These are phyloP conservation scores for Donacobius atricapilla DNA, from an alignment of 2,113 vertebrate species.

Conservation along the genomic window DNA sequence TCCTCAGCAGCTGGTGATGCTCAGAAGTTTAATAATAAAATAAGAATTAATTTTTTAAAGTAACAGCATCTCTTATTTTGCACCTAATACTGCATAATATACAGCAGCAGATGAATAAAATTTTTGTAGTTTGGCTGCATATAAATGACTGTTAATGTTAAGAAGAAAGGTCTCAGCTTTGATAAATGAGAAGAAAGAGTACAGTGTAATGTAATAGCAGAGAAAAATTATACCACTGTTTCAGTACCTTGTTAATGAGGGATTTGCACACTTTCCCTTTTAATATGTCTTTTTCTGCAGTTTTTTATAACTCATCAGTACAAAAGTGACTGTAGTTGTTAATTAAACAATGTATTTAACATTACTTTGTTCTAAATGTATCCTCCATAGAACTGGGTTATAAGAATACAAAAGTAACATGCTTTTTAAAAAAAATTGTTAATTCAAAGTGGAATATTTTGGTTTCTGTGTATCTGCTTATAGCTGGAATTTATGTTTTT, in stretches of 20 bases:
- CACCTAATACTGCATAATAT: background rate
- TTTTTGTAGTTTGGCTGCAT: background rate
- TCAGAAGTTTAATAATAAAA: background rate
- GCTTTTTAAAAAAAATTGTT: background rate
- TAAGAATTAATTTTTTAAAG: background rate
- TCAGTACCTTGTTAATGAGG: background rate
- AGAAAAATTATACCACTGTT: slow-evolving; percentile 4
- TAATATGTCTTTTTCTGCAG: background rate
- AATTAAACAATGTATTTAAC: background rate
- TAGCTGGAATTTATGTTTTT: background rate
- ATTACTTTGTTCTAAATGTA: background rate
- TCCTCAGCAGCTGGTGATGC: background rate
- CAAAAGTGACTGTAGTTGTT: background rate
- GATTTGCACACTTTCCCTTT: background rate
- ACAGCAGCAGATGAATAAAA: background rate
- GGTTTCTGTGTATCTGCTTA: background rate
- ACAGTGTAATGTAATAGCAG: background rate
- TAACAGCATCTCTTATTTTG: background rate
- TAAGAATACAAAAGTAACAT: background rate
- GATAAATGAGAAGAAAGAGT: background rate
- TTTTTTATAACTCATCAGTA: background rate
- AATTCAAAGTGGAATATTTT: background rate
- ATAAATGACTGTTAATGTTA: background rate
- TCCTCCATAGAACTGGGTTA: background rate
- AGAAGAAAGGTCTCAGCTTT: background rate